Evolutionary conservation across 2,113 vertebrate genomes (phyloP), one percentile per base, ranked within the genome.

Genomic region (Ophthalmotilapia sp.): DNA sequence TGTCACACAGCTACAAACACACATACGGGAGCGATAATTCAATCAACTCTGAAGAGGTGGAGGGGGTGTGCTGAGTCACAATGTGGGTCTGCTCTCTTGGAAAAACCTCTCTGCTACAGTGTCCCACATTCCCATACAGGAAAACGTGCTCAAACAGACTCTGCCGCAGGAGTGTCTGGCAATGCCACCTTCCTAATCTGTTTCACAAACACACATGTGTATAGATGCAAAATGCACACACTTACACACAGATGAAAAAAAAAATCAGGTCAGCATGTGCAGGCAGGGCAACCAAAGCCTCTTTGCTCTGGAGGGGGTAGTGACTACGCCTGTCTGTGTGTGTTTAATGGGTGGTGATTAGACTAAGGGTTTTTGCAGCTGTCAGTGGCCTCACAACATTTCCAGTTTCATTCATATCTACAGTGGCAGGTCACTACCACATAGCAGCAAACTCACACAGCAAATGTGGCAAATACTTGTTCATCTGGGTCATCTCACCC

Each of bases 201-300:
- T 70, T 83, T 83, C 90, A 93, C 89, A 92, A 89, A 92, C 93
- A 94, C 79, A 79, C 73, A 80, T 31, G 23, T 21, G 38, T 17
- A 60, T 45, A 53, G 62, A 82, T 58, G 90, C 83, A 68, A 85
- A 91, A 75, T 3, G 88, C 51, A 90, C 88, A 90, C 83, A 80
- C 53, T 55, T 49, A 68, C 86, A 85, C 85, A 82, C 80, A 88
- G 62, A 88, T 40, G 12, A 1, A 4, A 47, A 36, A 36, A 26
- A 29, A 88, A 95, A 95, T 93, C 91, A 95, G 95, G 95, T 95
- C 95, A 95, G 84, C 83, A 62, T 82, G 89, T 81, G 86, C 19
- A 91, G 47, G 82, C 90, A 87, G 62, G 75, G 55, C 82, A 81
- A 77, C 90, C 82, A 93, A 95, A 95, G 91, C 95, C 89, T 90